Percentiles rank a stretch among this genome's conserved stretches.
Evolutionary conservation across 2,888 invertebrate genomes (phyloP).

Genomic region (Criorhina ranunculi): DNA sequence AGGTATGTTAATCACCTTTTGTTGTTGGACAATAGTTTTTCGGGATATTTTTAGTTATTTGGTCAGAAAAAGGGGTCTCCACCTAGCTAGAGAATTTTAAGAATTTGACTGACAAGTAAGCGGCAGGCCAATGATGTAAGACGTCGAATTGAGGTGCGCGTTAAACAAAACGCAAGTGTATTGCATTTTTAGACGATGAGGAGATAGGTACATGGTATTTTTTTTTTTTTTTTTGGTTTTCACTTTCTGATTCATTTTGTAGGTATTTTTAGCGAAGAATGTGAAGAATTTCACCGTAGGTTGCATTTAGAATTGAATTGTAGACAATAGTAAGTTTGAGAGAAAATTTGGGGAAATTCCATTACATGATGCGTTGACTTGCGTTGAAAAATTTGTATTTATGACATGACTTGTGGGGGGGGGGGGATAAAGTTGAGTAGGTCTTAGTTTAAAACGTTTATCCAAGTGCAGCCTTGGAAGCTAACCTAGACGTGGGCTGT

Average conservation of each 20-base stretch:
- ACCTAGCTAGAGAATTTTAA: conserved; percentile 26
- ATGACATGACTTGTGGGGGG: not conserved
- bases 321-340: not conserved
- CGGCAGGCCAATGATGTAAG: conserved; percentile 64
- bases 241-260: conserved; percentile 57
- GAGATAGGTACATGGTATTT: too few species aligned
- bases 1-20: conserved; percentile 57
- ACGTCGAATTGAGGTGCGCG: conserved; percentile 43
- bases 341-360: not conserved
- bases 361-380: not conserved
- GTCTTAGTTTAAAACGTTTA: too few species aligned
- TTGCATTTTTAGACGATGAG: conserved; percentile 58
- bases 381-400: not conserved
- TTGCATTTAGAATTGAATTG: conserved; percentile 28
- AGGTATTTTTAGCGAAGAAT: conserved; percentile 56
- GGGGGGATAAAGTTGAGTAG: too few species aligned
- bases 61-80: conserved; percentile 10
- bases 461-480: too few species aligned
- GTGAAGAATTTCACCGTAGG: conserved; percentile 44
- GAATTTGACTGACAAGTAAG: conserved; percentile 59
- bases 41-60: conserved; percentile 54
- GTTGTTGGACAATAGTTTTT: conserved; percentile 1
- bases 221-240: conserved; percentile 31
- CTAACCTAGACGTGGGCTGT: too few species aligned
- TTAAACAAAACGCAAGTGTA: conserved; percentile 17